Base-by-base conservation (phyloP, 64 coral and sea anemone genomes). In the Stichodactyla helianthus region DNA sequence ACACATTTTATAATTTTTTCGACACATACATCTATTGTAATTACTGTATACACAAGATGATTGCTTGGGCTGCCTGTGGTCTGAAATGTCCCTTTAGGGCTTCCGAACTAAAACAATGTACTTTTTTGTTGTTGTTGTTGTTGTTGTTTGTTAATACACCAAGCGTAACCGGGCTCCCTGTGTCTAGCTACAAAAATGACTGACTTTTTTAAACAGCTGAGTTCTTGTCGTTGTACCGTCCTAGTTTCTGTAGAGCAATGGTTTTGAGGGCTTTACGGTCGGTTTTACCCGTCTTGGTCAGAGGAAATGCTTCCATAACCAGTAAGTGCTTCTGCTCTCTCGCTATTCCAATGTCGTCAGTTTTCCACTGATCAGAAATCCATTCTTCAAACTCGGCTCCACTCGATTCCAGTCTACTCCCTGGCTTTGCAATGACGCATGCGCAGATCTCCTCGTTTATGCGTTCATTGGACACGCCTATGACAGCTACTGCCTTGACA, bases 321-420 rank as follows among this genome's bases (percentile, higher is more conserved):
- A 83, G 11, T 13, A 7, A 15, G 11, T 83, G 19, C 12, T 56
- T 52, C 23, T 28, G 54, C 19, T 55, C 4, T 16, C 20, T 8
- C 16, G 82, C 14, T 17, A 83, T 7, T 83, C 82, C 82, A 10
- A 22, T 12, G n/a, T 10, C 25, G 4, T 23, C 22, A 28, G n/a
- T 52, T 11, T 52, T 10, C 25, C 25, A 83, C 11, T 83, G 25
- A 5, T 6, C 8, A 11, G 10, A 10, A 8, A 7, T 11, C 82
- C 82, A 83, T 83, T 54, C 82, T 55, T 83, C 53, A 59, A 83
- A 55, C 82, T 65, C 19, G 62, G 19, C 23, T 80, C 52, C 31
- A 55, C 82, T 65, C 19, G 62, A 20, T 20, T 80, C 52, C 31
- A 51, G 31, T 11, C 52, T 7, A 16, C 28, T 53, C 13, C 77